These are phyloP conservation scores for Bibio marci DNA, from an alignment of 2,888 invertebrate species.

Conservation along the genomic window DNA sequence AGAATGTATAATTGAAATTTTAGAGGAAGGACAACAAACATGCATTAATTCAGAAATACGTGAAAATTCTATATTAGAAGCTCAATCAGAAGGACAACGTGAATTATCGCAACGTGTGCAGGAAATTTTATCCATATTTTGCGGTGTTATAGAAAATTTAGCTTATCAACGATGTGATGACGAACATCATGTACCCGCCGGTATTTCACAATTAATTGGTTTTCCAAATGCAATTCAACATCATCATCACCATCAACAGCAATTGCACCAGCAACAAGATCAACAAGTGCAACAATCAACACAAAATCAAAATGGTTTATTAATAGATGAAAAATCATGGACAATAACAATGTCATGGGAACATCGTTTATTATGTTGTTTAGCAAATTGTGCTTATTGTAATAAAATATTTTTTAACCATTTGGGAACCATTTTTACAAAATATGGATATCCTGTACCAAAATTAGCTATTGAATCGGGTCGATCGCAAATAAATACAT, in stretches of 20 bases:
- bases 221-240: slow-evolving; percentile 32
- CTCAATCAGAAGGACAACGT: slow-evolving; percentile 27
- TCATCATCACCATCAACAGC: slow-evolving; percentile 11
- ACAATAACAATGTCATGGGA: slow-evolving; percentile 44
- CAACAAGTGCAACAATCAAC: neutral
- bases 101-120: slow-evolving; percentile 33
- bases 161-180: slow-evolving; percentile 53
- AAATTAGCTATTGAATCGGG: slow-evolving; percentile 50
- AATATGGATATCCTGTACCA: slow-evolving; percentile 56
- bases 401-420: slow-evolving; percentile 53
- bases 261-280: no score
- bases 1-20: slow-evolving; percentile 50
- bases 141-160: slow-evolving; percentile 51
- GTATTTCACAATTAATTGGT: slow-evolving; percentile 45
- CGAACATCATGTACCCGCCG: slow-evolving; percentile 32
- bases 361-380: slow-evolving; percentile 63
- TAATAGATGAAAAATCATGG: slow-evolving; percentile 11
- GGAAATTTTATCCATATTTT: slow-evolving; percentile 42
- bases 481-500: slow-evolving; percentile 37
- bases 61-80: slow-evolving; percentile 33
- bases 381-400: slow-evolving; percentile 80
- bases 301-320: slow-evolving; percentile 12
- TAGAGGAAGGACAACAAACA: slow-evolving; percentile 50
- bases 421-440: slow-evolving; percentile 47
- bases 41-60: slow-evolving; percentile 52